Evolutionary conservation across 2,888 invertebrate genomes (phyloP).

Genomic region (Argyra leucocephala): DNA sequence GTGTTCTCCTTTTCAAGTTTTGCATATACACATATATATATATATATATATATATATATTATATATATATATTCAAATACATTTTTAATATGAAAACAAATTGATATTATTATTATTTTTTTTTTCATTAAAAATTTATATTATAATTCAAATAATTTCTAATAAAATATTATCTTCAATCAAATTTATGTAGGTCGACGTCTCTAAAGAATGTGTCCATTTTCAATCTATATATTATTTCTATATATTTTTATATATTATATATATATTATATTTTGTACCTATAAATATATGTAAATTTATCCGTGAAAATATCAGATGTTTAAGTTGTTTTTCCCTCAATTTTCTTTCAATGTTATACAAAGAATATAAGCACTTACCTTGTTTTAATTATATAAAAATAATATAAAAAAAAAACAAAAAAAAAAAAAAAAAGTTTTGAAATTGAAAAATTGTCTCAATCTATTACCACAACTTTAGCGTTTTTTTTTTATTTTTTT

Average conservation of each 20-base stretch:
- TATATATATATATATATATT: no score
- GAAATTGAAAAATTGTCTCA: no score
- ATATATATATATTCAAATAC: no score
- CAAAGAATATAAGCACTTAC: no score
- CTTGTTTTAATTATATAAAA: no score
- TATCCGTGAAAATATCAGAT: background rate
- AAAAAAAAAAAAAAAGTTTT: no score
- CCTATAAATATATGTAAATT: background rate
- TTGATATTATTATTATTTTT: background rate
- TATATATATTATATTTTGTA: background rate
- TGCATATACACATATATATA: no score
- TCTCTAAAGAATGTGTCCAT: background rate
- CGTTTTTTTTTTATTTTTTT: background rate
- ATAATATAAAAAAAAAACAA: no score
- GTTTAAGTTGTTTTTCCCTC: background rate
- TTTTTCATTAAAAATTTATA: background rate
- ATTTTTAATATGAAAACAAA: background rate
- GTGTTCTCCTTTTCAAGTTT: no score
- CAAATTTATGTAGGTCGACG: conserved; percentile 6
- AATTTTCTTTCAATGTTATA: conserved; percentile 3
- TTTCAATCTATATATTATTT: background rate
- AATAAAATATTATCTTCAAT: background rate
- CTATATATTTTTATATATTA: background rate
- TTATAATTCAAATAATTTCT: background rate
- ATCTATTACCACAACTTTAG: background rate